Conservation (phyloP, 30 jellyfish, hydroid and myxozoan species). For the Kudoa iwatai region DNA sequence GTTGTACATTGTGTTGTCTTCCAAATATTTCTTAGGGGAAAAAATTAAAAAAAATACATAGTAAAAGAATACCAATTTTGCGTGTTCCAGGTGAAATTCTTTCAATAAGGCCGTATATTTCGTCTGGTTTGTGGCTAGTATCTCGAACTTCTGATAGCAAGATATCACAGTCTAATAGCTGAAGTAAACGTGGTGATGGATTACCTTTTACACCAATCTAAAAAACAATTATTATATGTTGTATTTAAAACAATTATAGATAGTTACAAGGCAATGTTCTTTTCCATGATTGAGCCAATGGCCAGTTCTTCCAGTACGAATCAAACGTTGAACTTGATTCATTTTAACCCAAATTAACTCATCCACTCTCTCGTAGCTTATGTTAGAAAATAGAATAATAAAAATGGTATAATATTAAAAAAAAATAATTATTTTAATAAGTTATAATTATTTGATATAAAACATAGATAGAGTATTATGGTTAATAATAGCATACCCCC, state of each 20-base stretch:
- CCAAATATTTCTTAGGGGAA: constrained; percentile 34
- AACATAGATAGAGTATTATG: not conserved
- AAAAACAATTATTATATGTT: constrained; percentile 1
- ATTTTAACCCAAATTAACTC: constrained; percentile 89
- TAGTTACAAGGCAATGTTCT: constrained; percentile 58
- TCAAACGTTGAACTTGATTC: constrained; percentile 54
- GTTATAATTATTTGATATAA: not conserved
- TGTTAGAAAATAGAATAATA: too few relatives aligned
- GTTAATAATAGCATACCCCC: constrained; percentile 37
- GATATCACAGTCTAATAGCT: constrained; percentile 65
- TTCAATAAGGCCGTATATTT: constrained; percentile 60
- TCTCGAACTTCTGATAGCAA: constrained; percentile 64
- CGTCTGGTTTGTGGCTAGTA: constrained; percentile 96
- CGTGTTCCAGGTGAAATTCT: constrained; percentile 71
- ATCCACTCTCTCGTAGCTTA: constrained; percentile 48
- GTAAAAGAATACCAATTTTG: constrained; percentile 20
- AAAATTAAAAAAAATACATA: constrained; percentile 1
- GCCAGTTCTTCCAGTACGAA: constrained; percentile 94
- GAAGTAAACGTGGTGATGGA: constrained; percentile 17
- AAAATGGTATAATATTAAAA: not conserved
- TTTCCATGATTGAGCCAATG: constrained; percentile 97
- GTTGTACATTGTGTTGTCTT: constrained; percentile 79
- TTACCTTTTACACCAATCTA: constrained; percentile 78
- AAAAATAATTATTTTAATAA: not conserved
- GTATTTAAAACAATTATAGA: too few relatives aligned